Conservation (phyloP, 2,113 vertebrate species). For the Oxygymnocypris stewartii region DNA sequence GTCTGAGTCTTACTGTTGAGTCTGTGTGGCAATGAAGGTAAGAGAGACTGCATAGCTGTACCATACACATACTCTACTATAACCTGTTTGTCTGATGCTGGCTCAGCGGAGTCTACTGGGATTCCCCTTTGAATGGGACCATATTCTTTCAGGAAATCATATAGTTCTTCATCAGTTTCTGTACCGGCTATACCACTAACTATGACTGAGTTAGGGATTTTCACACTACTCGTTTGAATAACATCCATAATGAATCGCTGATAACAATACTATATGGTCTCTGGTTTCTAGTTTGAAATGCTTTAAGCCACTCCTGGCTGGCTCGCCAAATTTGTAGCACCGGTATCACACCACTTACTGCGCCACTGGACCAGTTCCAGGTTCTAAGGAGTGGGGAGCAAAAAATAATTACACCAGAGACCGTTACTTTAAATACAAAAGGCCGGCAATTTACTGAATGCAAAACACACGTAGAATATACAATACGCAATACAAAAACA, state of each 20-base stretch:
- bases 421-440: no score
- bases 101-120: not conserved
- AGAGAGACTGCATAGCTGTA: not conserved
- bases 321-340: not conserved
- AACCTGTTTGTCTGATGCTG: not conserved
- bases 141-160: constrained; percentile 46
- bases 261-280: not conserved
- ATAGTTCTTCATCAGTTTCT: constrained; percentile 43
- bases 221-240: constrained; percentile 25
- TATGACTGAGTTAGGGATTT: constrained; percentile 38
- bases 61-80: not conserved
- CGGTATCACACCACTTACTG: not conserved
- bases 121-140: constrained; percentile 40
- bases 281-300: not conserved
- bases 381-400: no score
- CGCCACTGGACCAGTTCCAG: no score
- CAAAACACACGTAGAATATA: no score
- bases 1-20: not conserved
- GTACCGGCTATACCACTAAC: constrained; percentile 40
- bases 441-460: no score
- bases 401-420: no score
- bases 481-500: no score
- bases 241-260: constrained; percentile 33
- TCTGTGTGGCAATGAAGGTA: constrained; percentile 25
- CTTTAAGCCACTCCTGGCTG: not conserved